Percentiles rank a stretch among this genome's conserved stretches.
Evolutionary conservation across 1,140 invertebrate species (phyloP).

Genomic region (Bombus pyrosoma): DNA sequence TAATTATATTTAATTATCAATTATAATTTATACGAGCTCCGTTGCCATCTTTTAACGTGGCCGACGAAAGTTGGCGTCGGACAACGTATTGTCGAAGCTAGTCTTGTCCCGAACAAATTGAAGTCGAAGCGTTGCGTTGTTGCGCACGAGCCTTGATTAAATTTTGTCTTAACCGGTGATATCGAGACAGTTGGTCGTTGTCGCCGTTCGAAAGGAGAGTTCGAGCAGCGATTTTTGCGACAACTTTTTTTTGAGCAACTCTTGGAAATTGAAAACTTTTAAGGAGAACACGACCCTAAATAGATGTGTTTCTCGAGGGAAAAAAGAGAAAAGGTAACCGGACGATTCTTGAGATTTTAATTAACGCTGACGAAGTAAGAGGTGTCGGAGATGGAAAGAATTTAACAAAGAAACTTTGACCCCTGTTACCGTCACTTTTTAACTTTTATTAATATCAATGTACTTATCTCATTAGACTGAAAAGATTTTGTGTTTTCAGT

Average conservation of each 20-base stretch:
- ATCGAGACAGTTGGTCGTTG: not conserved
- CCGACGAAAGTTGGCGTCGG: no score
- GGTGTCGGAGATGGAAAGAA: not conserved
- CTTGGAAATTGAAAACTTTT: not conserved
- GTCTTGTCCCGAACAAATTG: not conserved
- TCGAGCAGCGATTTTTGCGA: not conserved
- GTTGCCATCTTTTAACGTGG: not conserved
- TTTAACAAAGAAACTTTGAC: not conserved
- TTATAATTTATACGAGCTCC: not conserved
- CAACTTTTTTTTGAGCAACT: not conserved
- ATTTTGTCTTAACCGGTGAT: conserved; percentile 10
- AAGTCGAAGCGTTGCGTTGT: no score
- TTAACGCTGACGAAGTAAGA: no score
- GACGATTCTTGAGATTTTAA: not conserved
- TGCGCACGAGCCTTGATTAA: conserved; percentile 17
- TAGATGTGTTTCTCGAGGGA: not conserved
- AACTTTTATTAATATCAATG: not conserved
- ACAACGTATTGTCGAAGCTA: not conserved
- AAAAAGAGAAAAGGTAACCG: not conserved
- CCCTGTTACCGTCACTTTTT: not conserved
- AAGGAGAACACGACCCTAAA: not conserved
- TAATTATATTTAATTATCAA: not conserved
- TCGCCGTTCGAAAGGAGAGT: not conserved
- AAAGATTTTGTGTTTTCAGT: not conserved
- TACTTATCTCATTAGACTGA: not conserved